A percentile compares a stretch with the other conserved stretches of the same genome.
Conservation (phyloP, 1,140 invertebrate genomes). For the Bombus balteatus region DNA sequence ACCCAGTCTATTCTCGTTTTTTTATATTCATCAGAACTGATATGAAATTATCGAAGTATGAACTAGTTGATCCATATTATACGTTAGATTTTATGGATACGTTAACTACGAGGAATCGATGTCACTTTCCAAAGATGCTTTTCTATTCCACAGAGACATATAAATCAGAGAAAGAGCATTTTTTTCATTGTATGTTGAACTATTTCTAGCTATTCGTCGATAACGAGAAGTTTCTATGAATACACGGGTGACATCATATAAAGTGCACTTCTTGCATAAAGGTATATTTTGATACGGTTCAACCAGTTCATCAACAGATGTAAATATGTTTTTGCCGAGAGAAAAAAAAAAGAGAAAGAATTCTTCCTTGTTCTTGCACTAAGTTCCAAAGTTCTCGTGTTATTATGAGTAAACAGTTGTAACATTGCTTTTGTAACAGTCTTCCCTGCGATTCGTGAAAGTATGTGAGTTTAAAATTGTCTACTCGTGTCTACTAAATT, state of each 20-base stretch:
- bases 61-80: conserved; percentile 24
- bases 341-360: not conserved
- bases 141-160: not conserved
- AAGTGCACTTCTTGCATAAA: conserved; percentile 53
- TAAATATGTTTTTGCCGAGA: not conserved
- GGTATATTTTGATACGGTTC: conserved; percentile 31
- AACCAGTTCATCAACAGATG: conserved; percentile 9
- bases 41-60: conserved; percentile 37
- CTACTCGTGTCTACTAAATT: conserved; percentile 50
- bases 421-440: conserved; percentile 52
- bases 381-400: not conserved
- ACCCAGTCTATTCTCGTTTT: conserved; percentile 22
- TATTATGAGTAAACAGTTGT: conserved; percentile 13
- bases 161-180: not conserved
- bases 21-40: conserved; percentile 43
- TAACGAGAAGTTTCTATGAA: not conserved
- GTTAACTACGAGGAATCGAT: not conserved
- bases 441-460: conserved; percentile 21
- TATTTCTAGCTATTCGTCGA: not conserved
- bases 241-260: conserved; percentile 10
- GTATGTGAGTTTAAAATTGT: conserved; percentile 28
- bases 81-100: not conserved
- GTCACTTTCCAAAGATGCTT: not conserved
- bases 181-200: not conserved
- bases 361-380: not conserved